Conservation (phyloP, 2,888 invertebrate genomes). For the Acanthoscelides obtectus region DNA sequence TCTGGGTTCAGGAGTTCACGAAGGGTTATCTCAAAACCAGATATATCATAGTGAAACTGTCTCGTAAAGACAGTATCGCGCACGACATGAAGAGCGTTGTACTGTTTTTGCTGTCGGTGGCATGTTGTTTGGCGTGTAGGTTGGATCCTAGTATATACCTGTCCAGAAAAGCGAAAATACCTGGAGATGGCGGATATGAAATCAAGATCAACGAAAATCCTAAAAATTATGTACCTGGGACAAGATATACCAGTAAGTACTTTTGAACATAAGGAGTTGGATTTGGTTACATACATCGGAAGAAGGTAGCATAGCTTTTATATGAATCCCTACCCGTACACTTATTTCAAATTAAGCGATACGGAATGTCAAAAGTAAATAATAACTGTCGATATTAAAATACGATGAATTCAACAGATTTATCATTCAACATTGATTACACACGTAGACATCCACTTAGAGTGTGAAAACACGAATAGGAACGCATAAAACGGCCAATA, state of each 20-base stretch:
- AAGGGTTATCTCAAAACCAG: background rate
- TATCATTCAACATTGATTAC: too few relatives aligned
- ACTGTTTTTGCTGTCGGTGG: slow-evolving; percentile 9
- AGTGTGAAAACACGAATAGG: too few relatives aligned
- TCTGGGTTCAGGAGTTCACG: background rate
- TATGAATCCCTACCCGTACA: too few relatives aligned
- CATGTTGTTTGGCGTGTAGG: slow-evolving; percentile 9
- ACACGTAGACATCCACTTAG: too few relatives aligned
- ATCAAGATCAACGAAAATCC: slow-evolving; percentile 75
- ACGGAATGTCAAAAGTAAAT: too few relatives aligned
- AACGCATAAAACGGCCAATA: too few relatives aligned
- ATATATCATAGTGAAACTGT: background rate
- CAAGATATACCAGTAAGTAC: slow-evolving; percentile 70
- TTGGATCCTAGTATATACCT: slow-evolving; percentile 48
- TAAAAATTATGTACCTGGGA: slow-evolving; percentile 76
- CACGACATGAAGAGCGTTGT: slow-evolving; percentile 6
- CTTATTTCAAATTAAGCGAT: too few relatives aligned
- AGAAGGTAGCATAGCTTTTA: too few relatives aligned
- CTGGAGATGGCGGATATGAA: slow-evolving; percentile 83
- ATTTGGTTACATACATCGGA: too few relatives aligned
- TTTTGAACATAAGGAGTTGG: too few relatives aligned
- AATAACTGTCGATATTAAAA: too few relatives aligned
- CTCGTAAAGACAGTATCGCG: background rate
- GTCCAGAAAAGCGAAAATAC: slow-evolving; percentile 53
- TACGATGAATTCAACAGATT: too few relatives aligned